phyloP scores from a whole-genome alignment of 2,113 vertebrate genomes.

The Boleophthalmus pectinirostris region DNA sequence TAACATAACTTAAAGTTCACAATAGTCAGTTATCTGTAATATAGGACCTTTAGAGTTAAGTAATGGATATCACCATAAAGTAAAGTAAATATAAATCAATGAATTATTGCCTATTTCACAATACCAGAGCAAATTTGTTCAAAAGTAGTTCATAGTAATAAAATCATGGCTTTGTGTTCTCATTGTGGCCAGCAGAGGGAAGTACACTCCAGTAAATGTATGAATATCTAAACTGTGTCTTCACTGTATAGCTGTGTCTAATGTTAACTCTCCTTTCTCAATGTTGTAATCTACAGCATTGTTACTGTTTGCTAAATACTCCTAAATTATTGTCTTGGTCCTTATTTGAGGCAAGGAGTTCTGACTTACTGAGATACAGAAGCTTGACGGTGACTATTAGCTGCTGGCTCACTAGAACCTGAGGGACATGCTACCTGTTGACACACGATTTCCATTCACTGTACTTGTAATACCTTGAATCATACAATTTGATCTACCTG shows the following conservation, averaged over 20 bases:
- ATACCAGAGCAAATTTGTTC: not conserved
- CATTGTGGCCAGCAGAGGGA: conserved; percentile 2
- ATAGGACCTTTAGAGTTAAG: not conserved
- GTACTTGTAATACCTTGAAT: not conserved
- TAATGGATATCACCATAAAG: too few relatives aligned
- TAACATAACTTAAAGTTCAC: too few relatives aligned
- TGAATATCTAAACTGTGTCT: not conserved
- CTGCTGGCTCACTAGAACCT: conserved; percentile 9
- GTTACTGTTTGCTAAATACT: not conserved
- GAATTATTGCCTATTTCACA: not conserved
- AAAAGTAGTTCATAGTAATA: not conserved
- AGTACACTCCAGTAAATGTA: not conserved
- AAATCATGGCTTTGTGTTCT: not conserved
- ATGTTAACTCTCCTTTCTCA: not conserved
- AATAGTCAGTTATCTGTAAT: too few relatives aligned
- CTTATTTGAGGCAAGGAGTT: not conserved
- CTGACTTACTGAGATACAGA: conserved; percentile 31
- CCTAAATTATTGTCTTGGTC: not conserved
- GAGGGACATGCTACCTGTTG: conserved; percentile 28
- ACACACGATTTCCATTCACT: not conserved
- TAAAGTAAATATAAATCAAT: not conserved
- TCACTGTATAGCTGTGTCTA: not conserved
- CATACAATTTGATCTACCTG: conserved; percentile 27
- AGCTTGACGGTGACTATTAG: conserved; percentile 16
- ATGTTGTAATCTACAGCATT: not conserved